Evolutionary conservation across 2,113 vertebrate species (phyloP).

Genomic region (Tyto alba): DNA sequence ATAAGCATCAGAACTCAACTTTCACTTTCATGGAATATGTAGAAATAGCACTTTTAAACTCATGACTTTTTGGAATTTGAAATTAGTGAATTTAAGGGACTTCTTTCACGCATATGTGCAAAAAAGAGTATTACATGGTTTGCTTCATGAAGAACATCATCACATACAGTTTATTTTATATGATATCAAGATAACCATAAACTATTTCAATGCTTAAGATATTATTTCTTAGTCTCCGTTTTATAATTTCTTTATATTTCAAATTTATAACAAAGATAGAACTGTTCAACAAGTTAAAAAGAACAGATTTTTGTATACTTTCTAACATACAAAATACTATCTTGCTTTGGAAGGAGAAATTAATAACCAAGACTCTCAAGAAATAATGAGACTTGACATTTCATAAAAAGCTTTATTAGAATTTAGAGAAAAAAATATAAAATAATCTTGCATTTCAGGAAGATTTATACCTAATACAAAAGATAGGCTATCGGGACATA

Average conservation of each 20-base stretch:
- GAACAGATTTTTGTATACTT: neutral
- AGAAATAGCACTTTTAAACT: neutral
- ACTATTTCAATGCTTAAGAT: neutral
- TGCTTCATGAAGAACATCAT: neutral
- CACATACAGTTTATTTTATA: neutral
- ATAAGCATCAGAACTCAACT: neutral
- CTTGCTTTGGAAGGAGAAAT: neutral
- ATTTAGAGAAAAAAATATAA: neutral
- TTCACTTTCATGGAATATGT: neutral
- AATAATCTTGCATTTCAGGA: neutral
- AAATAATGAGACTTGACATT: constrained; percentile 8
- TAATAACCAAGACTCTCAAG: neutral
- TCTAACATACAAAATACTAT: neutral
- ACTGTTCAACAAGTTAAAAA: neutral
- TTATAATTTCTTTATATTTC: neutral
- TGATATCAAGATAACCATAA: neutral
- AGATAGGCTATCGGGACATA: neutral
- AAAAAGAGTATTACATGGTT: neutral
- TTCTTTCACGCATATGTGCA: neutral
- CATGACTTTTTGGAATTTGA: neutral
- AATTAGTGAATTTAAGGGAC: neutral
- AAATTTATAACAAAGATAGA: neutral
- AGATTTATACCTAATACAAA: neutral
- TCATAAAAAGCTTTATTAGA: neutral
- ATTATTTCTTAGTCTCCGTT: neutral